A percentile compares a stretch with the other conserved stretches of the same genome.
These are phyloP conservation scores for Nycticryphes semicollaris DNA, from an alignment of 2,113 vertebrate species.

Conservation along the genomic window DNA sequence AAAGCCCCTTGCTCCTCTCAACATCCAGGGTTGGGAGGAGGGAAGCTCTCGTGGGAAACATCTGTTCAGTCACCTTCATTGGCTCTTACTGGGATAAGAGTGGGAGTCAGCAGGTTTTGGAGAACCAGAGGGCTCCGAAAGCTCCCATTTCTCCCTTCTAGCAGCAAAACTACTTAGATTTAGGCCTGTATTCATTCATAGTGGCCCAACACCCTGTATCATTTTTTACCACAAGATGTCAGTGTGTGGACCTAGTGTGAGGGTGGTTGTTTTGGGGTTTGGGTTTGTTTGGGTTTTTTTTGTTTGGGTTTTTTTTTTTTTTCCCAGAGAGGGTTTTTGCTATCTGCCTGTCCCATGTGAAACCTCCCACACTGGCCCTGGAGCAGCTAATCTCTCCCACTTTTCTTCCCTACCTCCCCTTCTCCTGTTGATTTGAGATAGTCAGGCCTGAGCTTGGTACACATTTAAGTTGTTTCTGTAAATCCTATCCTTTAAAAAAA, in stretches of 20 bases:
- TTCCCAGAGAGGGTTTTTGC: neutral
- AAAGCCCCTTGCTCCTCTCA: neutral
- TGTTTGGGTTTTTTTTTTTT: neutral
- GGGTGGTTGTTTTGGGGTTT: neutral
- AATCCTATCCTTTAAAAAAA: neutral
- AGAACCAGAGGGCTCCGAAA: neutral
- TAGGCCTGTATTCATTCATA: fast-evolving
- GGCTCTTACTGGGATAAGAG: neutral
- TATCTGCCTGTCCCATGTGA: neutral
- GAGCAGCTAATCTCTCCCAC: neutral
- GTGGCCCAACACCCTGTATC: neutral
- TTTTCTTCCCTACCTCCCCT: neutral
- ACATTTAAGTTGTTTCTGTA: neutral
- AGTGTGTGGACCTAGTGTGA: neutral
- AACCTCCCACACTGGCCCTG: neutral
- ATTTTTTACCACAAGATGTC: neutral
- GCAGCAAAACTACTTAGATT: neutral
- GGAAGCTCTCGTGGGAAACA: neutral
- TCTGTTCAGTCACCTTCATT: neutral
- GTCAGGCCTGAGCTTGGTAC: neutral
- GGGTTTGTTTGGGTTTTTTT: neutral
- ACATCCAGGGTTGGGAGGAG: neutral
- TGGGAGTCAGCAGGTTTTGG: neutral
- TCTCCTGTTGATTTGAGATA: neutral
- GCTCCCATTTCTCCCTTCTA: neutral